A percentile compares a stretch with the other conserved stretches of the same genome.
These are phyloP conservation scores for Lacerta viridis DNA, from an alignment of 2,797 vertebrate species.

Conservation along the genomic window DNA sequence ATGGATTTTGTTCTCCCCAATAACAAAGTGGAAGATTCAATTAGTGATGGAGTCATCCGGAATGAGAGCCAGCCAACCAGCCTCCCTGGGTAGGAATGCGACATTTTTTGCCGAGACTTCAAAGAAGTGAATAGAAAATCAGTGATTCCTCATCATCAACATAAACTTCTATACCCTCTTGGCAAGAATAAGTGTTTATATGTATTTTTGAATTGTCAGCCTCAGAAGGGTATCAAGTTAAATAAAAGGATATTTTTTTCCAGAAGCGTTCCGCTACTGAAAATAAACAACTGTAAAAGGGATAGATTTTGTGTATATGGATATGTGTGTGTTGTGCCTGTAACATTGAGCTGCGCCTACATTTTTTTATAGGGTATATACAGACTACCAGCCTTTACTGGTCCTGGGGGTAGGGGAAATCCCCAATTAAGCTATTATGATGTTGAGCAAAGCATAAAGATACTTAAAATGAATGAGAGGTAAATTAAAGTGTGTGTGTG, in stretches of 20 bases:
- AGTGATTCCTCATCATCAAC: not conserved
- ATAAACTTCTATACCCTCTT: not conserved
- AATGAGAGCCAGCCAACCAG: not conserved
- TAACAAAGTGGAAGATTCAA: conserved; percentile 53
- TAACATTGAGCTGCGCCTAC: not conserved
- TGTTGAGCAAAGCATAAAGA: not conserved
- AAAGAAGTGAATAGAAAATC: not conserved
- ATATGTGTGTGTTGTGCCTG: not conserved
- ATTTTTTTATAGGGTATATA: not conserved
- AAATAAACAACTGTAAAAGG: not conserved
- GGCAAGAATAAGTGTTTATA: not conserved
- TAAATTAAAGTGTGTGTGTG: not conserved
- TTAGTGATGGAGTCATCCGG: conserved; percentile 21
- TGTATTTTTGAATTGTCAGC: conserved; percentile 5
- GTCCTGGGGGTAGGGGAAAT: too few species aligned
- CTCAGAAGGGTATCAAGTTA: not conserved
- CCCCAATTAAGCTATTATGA: not conserved
- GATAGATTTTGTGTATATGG: not conserved
- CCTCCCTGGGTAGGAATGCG: not conserved
- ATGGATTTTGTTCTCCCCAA: conserved; percentile 19
- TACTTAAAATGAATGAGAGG: not conserved
- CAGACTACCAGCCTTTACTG: not conserved
- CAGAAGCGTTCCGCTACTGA: not conserved
- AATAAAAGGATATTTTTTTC: not conserved
- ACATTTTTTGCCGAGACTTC: not conserved